phyloP scores from a whole-genome alignment of 2,888 invertebrate species.

The Halictus ligatus region DNA sequence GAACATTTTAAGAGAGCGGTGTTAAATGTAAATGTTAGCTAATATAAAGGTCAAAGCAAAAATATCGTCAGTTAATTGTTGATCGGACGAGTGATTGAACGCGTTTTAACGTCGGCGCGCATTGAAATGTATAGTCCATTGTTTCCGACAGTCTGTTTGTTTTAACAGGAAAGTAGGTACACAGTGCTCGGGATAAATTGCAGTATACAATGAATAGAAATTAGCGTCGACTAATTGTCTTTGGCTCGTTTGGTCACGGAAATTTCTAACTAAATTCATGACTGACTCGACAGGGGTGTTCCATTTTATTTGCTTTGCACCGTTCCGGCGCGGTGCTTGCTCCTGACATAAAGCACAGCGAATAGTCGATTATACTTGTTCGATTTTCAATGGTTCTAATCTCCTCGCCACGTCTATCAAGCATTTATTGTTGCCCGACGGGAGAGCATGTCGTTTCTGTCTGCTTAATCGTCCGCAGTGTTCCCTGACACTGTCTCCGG shows the following conservation, averaged over 20 bases:
- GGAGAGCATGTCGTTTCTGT: neutral
- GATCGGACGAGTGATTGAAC: neutral
- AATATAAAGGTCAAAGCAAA: neutral
- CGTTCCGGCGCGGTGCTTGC: neutral
- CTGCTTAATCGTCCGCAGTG: neutral
- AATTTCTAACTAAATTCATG: neutral
- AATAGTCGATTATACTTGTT: neutral
- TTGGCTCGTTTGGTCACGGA: neutral
- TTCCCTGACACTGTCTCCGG: neutral
- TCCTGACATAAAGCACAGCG: neutral
- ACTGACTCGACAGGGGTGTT: neutral
- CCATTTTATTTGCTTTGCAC: neutral
- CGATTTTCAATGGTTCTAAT: neutral
- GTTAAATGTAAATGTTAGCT: neutral
- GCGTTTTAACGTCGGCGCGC: neutral
- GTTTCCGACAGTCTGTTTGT: neutral
- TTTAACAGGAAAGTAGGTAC: neutral
- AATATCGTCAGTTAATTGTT: neutral
- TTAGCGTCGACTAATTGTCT: neutral
- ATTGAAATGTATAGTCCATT: neutral
- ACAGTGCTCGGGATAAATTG: neutral
- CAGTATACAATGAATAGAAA: neutral
- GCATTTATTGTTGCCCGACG: neutral
- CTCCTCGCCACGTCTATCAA: neutral
- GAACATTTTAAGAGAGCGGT: neutral